Evolutionary conservation across 2,888 invertebrate species (phyloP), one percentile per base, ranked within the genome.

Genomic region (Julus scandinavius): DNA sequence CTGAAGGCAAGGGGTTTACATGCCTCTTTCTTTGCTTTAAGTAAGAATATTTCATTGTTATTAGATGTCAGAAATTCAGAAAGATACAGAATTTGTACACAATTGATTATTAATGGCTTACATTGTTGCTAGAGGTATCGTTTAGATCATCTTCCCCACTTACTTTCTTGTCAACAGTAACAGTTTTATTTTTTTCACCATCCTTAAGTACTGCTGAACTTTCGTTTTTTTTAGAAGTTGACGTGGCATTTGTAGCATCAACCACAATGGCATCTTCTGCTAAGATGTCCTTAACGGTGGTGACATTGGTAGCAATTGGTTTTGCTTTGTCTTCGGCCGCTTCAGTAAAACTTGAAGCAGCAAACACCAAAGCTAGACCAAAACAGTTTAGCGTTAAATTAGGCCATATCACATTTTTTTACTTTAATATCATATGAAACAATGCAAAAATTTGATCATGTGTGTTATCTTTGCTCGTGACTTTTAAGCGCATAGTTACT

Each of bases 21-120:
- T 85, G 85, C 50, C 85, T 45, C 85, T 85, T 85, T 85, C 50
- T 85, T 45, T 45, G 85, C 85, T 85, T 85, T 85, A 49, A 49
- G 85, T 13, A 50, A 85, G n/a, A 85, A 85, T 50, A 85, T 80
- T 80, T 80, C 80, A 80, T 80, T 80, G 80, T 38, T 80, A 80
- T 85, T 85, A 85, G 20, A 85, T 85, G 50, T 85, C 45, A 85
- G 85, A 85, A 49, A 45, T 45, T 11, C 85, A 29, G 85, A 49
- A 85, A 29, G 80, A 80, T 13, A 38, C 15, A 20, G 50, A 41
- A 49, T 45, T 85, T 17, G n/a, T 13, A 45, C 6, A 20, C 13
- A 85, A 85, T 45, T 85, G 50, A 85, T 45, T 85, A 50, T 45
- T 1, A n/a, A 49, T 50, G 50, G 50, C 85, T 85, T 85, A 85